Evolutionary conservation across 2,797 vertebrate genomes (phyloP), one percentile per base, ranked within the genome.

Genomic region (Triplophysa bombifrons): DNA sequence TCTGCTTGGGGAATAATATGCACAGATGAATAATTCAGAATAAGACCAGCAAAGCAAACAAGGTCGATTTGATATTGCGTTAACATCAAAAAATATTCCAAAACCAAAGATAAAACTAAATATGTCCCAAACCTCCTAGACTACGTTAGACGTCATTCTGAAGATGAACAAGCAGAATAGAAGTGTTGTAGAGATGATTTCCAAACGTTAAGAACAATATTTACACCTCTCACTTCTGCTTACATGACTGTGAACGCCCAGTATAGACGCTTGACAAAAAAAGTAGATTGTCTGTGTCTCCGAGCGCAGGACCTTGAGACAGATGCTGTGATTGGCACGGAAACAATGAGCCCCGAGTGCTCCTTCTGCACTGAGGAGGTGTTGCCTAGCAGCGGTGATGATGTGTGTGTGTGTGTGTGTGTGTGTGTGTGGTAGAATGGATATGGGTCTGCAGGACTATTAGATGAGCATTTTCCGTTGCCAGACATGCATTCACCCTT

Each of bases 331-430:
- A 61, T 30, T 61, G 58, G 58, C 58, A 61, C 11, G 5, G 58
- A 61, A 61, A 61, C 25, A 61, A 61, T 61, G 58, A 61, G 58
- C 58, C 46, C 22, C 22, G 58, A 30, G 58, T 16, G 25, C 58
- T 27, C 13, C 22, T 16, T 61, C 25, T 61, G 6, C 22, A 61
- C 25, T 27, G 58, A 61, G 58, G 14, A 61, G 58, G 58, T 61
- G 58, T 61, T 61, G 58, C 58, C 58, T 61, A 61, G 58, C 58
- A 61, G 58, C 58, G 27, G 13, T 61, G 13, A 61, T 61, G 58
- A 1, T 22, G 22, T 22, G 22, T 22, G 22, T 22, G 22, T 22
- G 22, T 22, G 22, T 22, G 22, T 22, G 22, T 22, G 55, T 58
- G n/a, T 13, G 56, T 12, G 55, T 56, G n/a, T 55, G 53, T 55